Evolutionary conservation across 2,113 vertebrate species (phyloP), one percentile per base, ranked within the genome.

Genomic region (Jacana jacana): DNA sequence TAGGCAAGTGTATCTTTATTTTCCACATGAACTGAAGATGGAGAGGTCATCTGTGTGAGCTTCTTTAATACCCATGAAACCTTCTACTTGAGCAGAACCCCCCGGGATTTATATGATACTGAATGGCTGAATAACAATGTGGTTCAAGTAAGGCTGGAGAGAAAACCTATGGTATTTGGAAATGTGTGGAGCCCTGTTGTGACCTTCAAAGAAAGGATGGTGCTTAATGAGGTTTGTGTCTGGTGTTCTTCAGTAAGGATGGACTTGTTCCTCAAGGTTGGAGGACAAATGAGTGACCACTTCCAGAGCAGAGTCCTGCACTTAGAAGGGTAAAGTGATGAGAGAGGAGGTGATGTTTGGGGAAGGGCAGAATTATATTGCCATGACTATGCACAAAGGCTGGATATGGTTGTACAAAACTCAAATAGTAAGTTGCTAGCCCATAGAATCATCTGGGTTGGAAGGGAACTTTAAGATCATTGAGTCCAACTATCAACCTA

Each of bases 101-200:
- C 16, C 13, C 23, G 4, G 28, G 31, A 15, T 66, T 61, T 54
- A 1, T 17, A 0, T 16, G 52, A 1, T 35, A 17, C 7, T 1
- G 15, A 30, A 54, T 25, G 30, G 11, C 9, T 84, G 72, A 27
- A 11, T 28, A 3, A 14, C 58, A 55, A 3, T 27, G 5, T 5
- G 4, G 54, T 6, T 63, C 57, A 28, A 2, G 39, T 0, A 40
- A 42, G 66, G 25, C 40, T 66, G 35, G 35, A 80, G 68, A 54
- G 66, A 14, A 55, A 25, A 76, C 11, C 63, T 35, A 1, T 40
- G 57, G 11, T 8, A 1, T 57, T 65, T 57, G 69, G 72, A 54
- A 46, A 14, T 3, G 42, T 18, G 22, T 16, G 40, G 52, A 71
- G 33, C 33, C 7, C 40, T n/a, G 8, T 39, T 46, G 25, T 11